Evolutionary conservation across 2,113 vertebrate species (phyloP), one percentile per base, ranked within the genome.

Genomic region (Plotosus lineatus): DNA sequence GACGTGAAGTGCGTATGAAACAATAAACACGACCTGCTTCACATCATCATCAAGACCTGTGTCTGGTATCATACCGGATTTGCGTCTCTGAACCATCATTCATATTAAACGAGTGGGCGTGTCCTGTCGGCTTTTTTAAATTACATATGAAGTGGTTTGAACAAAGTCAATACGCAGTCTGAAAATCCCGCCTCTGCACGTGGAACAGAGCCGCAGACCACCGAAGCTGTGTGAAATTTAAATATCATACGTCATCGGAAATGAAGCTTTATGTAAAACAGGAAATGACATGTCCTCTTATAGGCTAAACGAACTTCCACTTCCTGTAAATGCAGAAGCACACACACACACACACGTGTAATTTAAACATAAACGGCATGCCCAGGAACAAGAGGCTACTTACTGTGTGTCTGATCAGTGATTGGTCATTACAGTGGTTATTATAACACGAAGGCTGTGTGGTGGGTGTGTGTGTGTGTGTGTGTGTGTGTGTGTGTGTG

Each of bases 401-500:
- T 71, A 40, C 42, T 71, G 68, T 44, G 3, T 26, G 12, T 69
- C 42, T 14, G 42, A 48, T 17, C 44, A 48, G n/a, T 71, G 14
- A 72, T 5, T 21, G 42, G 66, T 69, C 66, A 14, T 10, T 50
- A 72, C 69, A 50, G 26, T 69, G 40, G 28, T 72, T 21, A 46
- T 28, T 71, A 6, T 3, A 69, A 48, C 44, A 31, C 15, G 14
- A 1, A 23, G 11, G 1, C 0, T 26, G 11, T 55, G 50, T 73
- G 31, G 38, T 66, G 72, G 53, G 38, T 83, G 44, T 61, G 73
- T 48, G 31, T 36, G 28, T 56, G 26, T 11, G 40, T 48, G n/a
- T 65, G 81, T 82, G 73, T 82, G 77, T 80, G 63, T 66, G 23
- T 36, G n/a, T 42, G 36, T 74, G 44, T 77, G 51, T 75, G 71